These are phyloP conservation scores for Phenganax subtilis DNA, from an alignment of 92 coral and sea anemone species.

Conservation along the genomic window DNA sequence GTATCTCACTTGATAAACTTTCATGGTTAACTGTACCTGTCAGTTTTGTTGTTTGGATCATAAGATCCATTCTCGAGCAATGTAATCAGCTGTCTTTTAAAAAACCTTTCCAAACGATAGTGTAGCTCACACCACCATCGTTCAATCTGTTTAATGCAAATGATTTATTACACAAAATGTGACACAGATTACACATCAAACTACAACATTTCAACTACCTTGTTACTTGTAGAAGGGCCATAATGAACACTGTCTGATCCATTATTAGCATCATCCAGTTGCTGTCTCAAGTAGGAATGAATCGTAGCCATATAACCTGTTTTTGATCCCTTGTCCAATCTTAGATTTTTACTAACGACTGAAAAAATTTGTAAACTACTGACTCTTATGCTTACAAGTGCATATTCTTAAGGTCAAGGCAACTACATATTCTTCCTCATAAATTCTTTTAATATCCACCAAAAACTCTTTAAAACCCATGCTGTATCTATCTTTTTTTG, in stretches of 20 bases:
- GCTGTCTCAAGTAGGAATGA: slow-evolving; percentile 53
- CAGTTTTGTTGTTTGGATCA: neutral
- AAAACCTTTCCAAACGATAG: neutral
- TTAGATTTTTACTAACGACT: slow-evolving; percentile 54
- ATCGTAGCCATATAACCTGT: slow-evolving; percentile 64
- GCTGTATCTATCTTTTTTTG: neutral
- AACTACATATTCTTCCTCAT: neutral
- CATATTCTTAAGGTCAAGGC: neutral
- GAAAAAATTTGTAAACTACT: neutral
- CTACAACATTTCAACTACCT: neutral
- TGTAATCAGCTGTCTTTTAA: neutral
- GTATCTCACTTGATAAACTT: neutral
- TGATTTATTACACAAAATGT: neutral
- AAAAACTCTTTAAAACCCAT: neutral
- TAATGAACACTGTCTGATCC: slow-evolving; percentile 10
- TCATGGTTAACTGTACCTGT: neutral
- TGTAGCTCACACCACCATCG: slow-evolving; percentile 15
- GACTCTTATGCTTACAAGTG: neutral
- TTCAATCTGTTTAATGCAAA: neutral
- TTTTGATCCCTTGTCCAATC: slow-evolving; percentile 62
- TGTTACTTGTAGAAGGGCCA: slow-evolving; percentile 22
- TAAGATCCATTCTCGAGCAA: neutral
- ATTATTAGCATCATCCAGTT: slow-evolving; percentile 3
- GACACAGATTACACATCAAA: neutral
- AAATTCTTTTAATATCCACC: neutral